Conservation (phyloP, 1,140 invertebrate species). For the Zeugodacus cucurbitae region DNA sequence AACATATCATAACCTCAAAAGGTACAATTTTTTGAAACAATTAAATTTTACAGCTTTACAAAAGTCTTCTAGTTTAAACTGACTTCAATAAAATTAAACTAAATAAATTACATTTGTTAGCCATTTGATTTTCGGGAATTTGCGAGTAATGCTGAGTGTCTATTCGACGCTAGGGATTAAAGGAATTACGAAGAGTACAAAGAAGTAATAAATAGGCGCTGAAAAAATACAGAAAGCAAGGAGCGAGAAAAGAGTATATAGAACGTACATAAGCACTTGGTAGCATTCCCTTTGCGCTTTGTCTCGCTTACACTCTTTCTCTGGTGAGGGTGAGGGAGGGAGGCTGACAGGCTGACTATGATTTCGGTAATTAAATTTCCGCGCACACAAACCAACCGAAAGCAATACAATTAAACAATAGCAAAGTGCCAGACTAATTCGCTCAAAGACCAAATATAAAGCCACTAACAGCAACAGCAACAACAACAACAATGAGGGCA, state of each 20-base stretch:
- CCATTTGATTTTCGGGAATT: no score
- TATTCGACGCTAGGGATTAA: not conserved
- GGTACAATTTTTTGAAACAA: no score
- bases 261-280: not conserved
- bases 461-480: not conserved
- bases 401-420: conserved; percentile 36
- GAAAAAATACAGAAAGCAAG: not conserved
- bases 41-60: no score
- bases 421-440: conserved; percentile 28
- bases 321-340: not conserved
- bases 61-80: no score
- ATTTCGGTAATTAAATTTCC: conserved; percentile 28
- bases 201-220: not conserved
- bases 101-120: no score
- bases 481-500: not conserved
- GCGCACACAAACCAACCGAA: not conserved
- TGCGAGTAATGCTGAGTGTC: no score
- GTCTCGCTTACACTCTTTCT: not conserved
- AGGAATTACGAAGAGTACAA: not conserved
- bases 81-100: no score
- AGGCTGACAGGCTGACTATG: not conserved
- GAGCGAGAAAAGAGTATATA: no score
- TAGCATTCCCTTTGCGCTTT: not conserved
- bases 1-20: no score
- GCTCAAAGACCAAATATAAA: not conserved